Evolutionary conservation across 2,888 invertebrate species (phyloP).

Genomic region (Chironomus riparius): DNA sequence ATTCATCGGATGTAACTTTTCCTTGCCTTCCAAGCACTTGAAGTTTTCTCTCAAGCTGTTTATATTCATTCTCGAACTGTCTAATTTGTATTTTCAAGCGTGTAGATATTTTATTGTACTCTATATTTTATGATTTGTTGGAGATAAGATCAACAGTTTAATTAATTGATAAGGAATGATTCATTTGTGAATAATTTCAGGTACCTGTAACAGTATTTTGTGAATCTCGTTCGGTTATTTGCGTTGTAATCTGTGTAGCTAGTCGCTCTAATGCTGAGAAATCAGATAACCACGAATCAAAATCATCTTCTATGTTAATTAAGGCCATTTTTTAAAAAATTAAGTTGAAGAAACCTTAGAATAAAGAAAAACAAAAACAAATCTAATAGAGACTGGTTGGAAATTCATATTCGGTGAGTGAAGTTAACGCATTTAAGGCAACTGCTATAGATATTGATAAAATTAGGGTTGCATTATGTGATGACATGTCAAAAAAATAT

Average conservation of each 20-base stretch:
- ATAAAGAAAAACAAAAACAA: not conserved
- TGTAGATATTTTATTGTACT: conserved; percentile 51
- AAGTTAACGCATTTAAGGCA: no score
- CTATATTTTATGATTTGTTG: conserved; percentile 29
- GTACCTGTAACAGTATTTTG: not conserved
- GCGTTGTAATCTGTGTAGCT: conserved; percentile 53
- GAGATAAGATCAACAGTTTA: no score
- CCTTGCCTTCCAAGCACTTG: conserved; percentile 41
- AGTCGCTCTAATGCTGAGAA: conserved; percentile 57
- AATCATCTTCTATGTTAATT: not conserved
- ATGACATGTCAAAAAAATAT: no score
- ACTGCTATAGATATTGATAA: no score
- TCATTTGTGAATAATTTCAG: not conserved
- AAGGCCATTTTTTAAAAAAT: not conserved
- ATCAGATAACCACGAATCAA: conserved; percentile 49
- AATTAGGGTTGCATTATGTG: no score
- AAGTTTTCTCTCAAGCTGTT: conserved; percentile 49
- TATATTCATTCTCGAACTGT: conserved; percentile 52
- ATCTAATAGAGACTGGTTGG: no score
- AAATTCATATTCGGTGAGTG: no score
- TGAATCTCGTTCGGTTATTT: conserved; percentile 48
- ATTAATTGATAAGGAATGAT: no score
- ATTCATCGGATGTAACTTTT: conserved; percentile 49
- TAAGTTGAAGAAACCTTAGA: not conserved
- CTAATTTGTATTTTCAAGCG: conserved; percentile 51